Base-by-base conservation (phyloP, 2,888 invertebrate species). In the Torymus aiolomorphi region DNA sequence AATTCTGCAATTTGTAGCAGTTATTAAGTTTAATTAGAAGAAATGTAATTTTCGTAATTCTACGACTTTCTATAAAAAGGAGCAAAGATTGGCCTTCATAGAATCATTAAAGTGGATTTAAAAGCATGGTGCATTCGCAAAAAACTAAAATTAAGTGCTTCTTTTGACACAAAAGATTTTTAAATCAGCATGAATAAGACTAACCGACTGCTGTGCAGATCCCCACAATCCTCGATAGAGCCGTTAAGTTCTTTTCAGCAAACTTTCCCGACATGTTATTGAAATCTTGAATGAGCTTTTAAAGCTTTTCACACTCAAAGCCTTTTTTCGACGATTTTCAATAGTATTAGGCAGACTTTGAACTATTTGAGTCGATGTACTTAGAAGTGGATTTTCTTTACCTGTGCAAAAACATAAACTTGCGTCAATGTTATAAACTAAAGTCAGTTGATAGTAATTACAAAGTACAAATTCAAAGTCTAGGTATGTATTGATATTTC, bases 141-240 rank as follows among this genome's bases (percentile, higher is more conserved):
- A 31, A 31, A 31, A 2, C 31, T 31, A 31, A 3, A 31, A 31
- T 5, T 31, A 31, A 31, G 31, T 31, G 5, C 31, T 31, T 31
- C 31, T 31, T 31, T 31, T 31, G 31, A 31, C 31, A 31, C 31
- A 5, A 31, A 31, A 69, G 31, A 18, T 13, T 42, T 31, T 52
- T n/a, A 52, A 54, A 24, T 63, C 5, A 42, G 5, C 5, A 63
- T 20, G 24, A 42, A 51, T 12, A 31, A 31, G n/a, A 77, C 76
- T 77, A 65, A 77, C 76, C 76, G 51, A 71, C 71, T 65, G 76
- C 71, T 14, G 76, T 63, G 51, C 42, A 77, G 65, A 77, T 20
- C 49, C 72, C 78, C 2, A 78, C 49, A 16, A 72, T 78, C 61
- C 78, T 78, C 13, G 72, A 78, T 72, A 78, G 49, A 78, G 57